Evolutionary conservation across 2,797 vertebrate genomes (phyloP), one percentile per base, ranked within the genome.

Genomic region (Monodelphis domestica): DNA sequence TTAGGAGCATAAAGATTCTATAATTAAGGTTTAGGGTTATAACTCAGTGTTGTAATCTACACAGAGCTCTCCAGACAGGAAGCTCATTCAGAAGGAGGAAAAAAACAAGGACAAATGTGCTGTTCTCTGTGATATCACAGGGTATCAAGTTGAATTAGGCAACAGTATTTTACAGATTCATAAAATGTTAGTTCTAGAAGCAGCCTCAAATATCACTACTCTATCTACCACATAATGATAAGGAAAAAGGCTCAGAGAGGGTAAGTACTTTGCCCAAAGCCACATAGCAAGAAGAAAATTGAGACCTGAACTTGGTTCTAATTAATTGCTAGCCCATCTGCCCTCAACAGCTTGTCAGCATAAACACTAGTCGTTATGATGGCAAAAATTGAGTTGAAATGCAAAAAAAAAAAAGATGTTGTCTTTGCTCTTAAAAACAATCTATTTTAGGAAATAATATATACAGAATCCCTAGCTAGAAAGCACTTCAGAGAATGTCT

Each of bases 181-280:
- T 33, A 59, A 30, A 59, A 33, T 33, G 57, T 33, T 59, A 30
- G 57, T 59, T 59, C 57, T 59, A 30, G 30, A 59, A 12, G 30
- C 3, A 30, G 12, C 28, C 57, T 59, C 33, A 59, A 33, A 33
- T 30, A 11, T 59, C 30, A 59, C 57, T 57, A 57, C 10, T 30
- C 56, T 9, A 57, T 11, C 28, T 57, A 30, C 29, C 57, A 30
- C 3, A 9, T 33, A 33, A 4, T 30, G 57, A 59, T 30, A 94
- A 91, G 38, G 29, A 95, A 90, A 90, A 11, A 53, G 87, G n/a
- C 4, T 96, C 87, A 38, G 59, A 91, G 89, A 92, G 90, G 54
- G 88, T 54, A 91, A 93, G 50, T 52, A 91, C 88, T 30, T 12
- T 87, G 59, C 6, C 84, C 24, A 89, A 89, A 87, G 53, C 54